Evolutionary conservation across 2,797 vertebrate genomes (phyloP).

Genomic region (Onychomys leucogaster): DNA sequence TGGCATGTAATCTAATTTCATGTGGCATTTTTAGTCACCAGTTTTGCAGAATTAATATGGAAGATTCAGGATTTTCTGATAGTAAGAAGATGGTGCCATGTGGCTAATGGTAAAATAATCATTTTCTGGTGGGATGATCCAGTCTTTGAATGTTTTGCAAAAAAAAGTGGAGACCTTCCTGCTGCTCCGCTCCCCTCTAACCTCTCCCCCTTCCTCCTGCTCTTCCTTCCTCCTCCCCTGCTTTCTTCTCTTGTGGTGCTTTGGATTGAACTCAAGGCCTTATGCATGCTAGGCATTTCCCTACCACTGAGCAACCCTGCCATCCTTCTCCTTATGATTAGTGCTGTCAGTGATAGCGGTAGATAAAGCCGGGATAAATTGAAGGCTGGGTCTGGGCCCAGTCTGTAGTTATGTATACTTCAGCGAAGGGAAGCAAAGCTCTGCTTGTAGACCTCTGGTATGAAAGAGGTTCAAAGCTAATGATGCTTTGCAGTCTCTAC

Average conservation of each 20-base stretch:
- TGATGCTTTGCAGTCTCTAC: background rate
- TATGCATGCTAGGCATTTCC: background rate
- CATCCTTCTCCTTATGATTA: background rate
- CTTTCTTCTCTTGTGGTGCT: background rate
- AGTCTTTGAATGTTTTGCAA: background rate
- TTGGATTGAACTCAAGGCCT: background rate
- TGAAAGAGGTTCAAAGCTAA: background rate
- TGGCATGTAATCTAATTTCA: background rate
- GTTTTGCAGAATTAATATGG: conserved; percentile 58
- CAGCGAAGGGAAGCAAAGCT: background rate
- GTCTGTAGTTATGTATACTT: background rate
- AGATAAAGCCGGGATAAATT: background rate
- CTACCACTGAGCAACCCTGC: background rate
- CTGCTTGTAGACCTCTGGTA: background rate
- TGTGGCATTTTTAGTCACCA: conserved; percentile 21
- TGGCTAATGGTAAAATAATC: conserved; percentile 60
- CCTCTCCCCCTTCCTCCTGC: background rate
- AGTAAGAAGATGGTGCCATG: conserved; percentile 57
- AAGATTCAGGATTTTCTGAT: conserved; percentile 73
- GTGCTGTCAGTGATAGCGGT: background rate
- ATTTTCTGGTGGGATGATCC: conserved; percentile 28
- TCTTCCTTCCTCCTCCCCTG: background rate
- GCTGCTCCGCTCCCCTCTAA: background rate
- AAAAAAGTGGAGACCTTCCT: too few species aligned
- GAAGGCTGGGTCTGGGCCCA: background rate